phyloP scores from a whole-genome alignment of 1,140 invertebrate species.

The Drosophila novamexicana region DNA sequence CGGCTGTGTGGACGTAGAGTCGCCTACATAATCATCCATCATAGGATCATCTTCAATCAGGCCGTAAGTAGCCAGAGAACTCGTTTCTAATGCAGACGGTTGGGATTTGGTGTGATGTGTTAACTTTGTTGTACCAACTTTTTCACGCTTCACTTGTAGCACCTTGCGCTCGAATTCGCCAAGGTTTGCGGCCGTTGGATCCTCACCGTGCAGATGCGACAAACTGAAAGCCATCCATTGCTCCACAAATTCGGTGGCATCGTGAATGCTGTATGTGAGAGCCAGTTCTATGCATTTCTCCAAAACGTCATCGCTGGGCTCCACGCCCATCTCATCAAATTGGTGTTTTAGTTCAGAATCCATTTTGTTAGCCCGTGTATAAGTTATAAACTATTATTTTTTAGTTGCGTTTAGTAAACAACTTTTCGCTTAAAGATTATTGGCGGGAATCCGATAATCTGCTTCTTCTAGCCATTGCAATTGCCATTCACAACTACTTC shows the following conservation, averaged over 20 bases:
- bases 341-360: constrained; percentile 74
- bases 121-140: constrained; percentile 43
- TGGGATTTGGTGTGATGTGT: constrained; percentile 29
- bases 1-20: constrained; percentile 31
- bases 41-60: constrained; percentile 60
- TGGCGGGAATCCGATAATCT: constrained; percentile 56
- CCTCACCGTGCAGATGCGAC: constrained; percentile 86
- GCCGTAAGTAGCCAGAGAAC: constrained; percentile 54
- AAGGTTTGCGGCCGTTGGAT: constrained; percentile 86
- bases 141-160: constrained; percentile 85
- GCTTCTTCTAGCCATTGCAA: background rate
- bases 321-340: constrained; percentile 81
- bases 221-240: constrained; percentile 89
- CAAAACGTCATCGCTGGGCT: constrained; percentile 61
- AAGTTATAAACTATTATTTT: constrained; percentile 38
- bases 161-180: constrained; percentile 87
- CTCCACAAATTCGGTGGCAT: constrained; percentile 88
- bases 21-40: constrained; percentile 63
- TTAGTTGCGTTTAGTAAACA: background rate
- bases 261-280: constrained; percentile 85
- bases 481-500: background rate
- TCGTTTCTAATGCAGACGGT: constrained; percentile 26
- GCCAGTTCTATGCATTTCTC: constrained; percentile 86
- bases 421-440: constrained; percentile 29
- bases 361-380: constrained; percentile 41